A percentile compares a stretch with the other conserved stretches of the same genome.
phyloP scores from a whole-genome alignment of 2,888 invertebrate species.

The Phymatocera aterrima region DNA sequence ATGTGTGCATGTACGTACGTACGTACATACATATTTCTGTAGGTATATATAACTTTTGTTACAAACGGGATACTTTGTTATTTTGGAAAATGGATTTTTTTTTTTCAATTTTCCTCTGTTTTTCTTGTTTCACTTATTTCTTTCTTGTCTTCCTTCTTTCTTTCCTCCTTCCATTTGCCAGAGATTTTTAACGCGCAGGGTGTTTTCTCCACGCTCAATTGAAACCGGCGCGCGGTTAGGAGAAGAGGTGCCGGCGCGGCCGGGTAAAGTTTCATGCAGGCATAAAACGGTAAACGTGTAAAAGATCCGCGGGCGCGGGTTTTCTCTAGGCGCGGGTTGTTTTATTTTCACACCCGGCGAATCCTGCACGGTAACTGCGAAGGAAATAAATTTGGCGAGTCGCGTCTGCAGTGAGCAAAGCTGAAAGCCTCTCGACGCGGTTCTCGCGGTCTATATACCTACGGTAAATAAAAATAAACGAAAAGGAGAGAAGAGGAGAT shows the following conservation, averaged over 20 bases:
- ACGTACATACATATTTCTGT: too few relatives aligned
- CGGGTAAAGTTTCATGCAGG: slow-evolving; percentile 8
- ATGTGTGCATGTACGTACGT: too few relatives aligned
- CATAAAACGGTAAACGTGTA: slow-evolving; percentile 39
- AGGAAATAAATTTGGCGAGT: slow-evolving; percentile 66
- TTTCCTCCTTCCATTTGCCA: not conserved
- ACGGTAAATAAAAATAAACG: slow-evolving; percentile 30
- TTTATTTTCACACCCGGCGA: slow-evolving; percentile 48
- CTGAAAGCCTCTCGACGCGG: slow-evolving; percentile 37
- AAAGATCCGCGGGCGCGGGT: too few relatives aligned
- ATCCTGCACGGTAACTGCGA: slow-evolving; percentile 53
- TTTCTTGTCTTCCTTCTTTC: not conserved
- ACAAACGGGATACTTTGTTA: too few relatives aligned
- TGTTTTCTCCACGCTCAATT: slow-evolving; percentile 33
- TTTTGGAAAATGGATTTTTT: too few relatives aligned
- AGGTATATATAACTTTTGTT: too few relatives aligned
- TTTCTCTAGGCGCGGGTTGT: not conserved
- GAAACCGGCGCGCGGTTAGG: not conserved
- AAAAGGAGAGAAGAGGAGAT: too few relatives aligned
- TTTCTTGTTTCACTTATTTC: not conserved
- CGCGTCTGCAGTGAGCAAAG: slow-evolving; percentile 51
- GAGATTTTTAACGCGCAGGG: too few relatives aligned
- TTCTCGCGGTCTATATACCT: not conserved
- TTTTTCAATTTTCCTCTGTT: too few relatives aligned
- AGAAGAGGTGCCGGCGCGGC: too few relatives aligned